Base-by-base conservation (phyloP, 1,140 invertebrate genomes). In the Drosophila albomicans region DNA sequence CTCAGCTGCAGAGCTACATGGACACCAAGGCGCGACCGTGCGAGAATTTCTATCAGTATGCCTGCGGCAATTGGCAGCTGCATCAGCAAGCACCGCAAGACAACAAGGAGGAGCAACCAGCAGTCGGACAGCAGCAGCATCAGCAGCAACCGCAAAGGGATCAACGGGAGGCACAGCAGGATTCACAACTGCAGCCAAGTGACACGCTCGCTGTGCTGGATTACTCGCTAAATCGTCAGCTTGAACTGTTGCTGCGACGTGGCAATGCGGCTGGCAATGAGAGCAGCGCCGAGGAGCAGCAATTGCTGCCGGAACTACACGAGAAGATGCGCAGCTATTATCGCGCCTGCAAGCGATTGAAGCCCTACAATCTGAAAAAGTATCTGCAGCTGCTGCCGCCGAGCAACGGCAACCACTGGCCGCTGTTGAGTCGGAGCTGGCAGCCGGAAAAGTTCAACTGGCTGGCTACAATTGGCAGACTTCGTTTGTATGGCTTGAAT, bases 1-100 rank as follows among this genome's bases (percentile, higher is more conserved):
- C 35, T 35, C 91, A 91, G n/a, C 46, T 92, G 62, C 73, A 87
- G 49, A 91, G 86, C 59, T 92, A 91, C 56, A 92, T 92, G 88
- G 88, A 92, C 16, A 79, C 78, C 0, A 74, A 61, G 35, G 78
- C 78, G 41, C 74, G 75, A 38, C 91, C 91, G 41, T 92, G 91
- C 41, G 91, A 91, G 59, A 92, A 92, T 51, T 92, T 92, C 49
- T 92, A 92, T 81, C 91, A 92, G 59, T 92, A 87, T 41, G 87
- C 91, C 61, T 92, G 91, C 54, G 91, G 91, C 30, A 87, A 91
- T 57, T 92, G 91, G 91, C 82, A 88, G 41, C 49, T 92, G 46
- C 82, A 89, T 56, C 78, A 84, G 75, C 66, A 72, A n/a, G 71
- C 79, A 10, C 70, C 74, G 16, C 8, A 8, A 7, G 35, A 38